Conservation (phyloP, 2,113 vertebrate genomes). For the Rhabdomys dilectus region DNA sequence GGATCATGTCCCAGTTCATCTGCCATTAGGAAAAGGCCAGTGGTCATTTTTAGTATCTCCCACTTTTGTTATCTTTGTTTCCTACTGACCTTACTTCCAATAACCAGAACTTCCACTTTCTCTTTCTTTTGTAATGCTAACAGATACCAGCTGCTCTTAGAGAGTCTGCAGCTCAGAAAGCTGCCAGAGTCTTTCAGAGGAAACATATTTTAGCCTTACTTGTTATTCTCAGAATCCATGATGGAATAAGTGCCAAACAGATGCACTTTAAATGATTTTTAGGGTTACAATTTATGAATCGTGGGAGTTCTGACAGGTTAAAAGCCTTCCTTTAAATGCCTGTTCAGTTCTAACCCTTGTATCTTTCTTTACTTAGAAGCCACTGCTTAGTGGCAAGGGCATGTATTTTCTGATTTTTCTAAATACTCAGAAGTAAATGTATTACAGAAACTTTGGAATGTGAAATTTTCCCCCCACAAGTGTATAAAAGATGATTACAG, state of each 20-base stretch:
- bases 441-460: not conserved
- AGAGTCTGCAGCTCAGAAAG: constrained; percentile 21
- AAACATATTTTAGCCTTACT: constrained; percentile 29
- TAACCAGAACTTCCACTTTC: not conserved
- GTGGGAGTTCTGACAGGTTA: constrained; percentile 42
- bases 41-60: not conserved
- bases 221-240: constrained; percentile 34
- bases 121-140: not conserved
- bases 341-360: constrained; percentile 45
- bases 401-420: constrained; percentile 51
- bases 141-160: not conserved
- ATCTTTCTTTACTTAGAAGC: constrained; percentile 15
- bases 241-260: constrained; percentile 34
- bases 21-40: not conserved
- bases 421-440: constrained; percentile 25
- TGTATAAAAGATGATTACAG: not conserved
- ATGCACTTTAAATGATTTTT: constrained; percentile 54
- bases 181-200: constrained; percentile 29
- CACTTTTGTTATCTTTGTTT: not conserved
- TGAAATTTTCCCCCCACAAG: constrained; percentile 18
- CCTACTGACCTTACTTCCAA: not conserved
- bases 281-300: constrained; percentile 62
- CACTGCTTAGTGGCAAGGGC: constrained; percentile 26
- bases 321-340: constrained; percentile 60
- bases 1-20: not conserved